Base-by-base conservation (phyloP, 2,888 invertebrate genomes). In the Podabrus alpinus region DNA sequence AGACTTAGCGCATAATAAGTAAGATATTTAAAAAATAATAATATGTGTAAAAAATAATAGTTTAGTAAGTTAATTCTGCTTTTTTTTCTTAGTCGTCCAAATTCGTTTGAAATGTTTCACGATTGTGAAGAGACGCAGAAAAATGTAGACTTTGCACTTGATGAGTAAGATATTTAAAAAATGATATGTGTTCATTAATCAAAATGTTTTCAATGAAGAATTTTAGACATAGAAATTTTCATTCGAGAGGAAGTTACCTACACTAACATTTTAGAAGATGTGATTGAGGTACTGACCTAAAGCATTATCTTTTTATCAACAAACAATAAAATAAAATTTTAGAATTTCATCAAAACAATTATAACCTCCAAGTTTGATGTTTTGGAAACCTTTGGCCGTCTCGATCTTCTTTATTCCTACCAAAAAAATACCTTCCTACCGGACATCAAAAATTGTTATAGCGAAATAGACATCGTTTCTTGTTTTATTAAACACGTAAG, bases 401-500 rank as follows among this genome's bases (percentile, higher is more conserved):
- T 73, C 29, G 66, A 73, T 16, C n/a, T 69, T 17, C 66, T 73
- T n/a, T 66, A n/a, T 19, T 29, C 69, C 3, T 73, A 60, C 21
- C 73, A 73, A n/a, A 73, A 66, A 13, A 73, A 73, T 19, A 69
- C 66, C 0, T 73, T 73, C 15, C 15, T 73, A 59, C 69, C 64
- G 1, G 73, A 66, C 2, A n/a, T 73, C 0, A 29, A 25, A 15
- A 66, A 29, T 13, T 19, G 59, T 11, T 25, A 13, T 29, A 66
- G 69, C 17, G 66, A 60, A 11, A 11, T 59, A 24, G 15, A 66
- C 15, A 73, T 69, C n/a, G 73, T 15, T 19, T 16, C 59, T n/a
- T 69, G 73, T 19, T 73, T 73, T 19, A 66, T 73, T 7, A 73
- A 69, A 69, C 69, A 73, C 13, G 73, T 73, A 73, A 24, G 73